phyloP scores from a whole-genome alignment of 2,113 vertebrate species.

The Morone chrysops region DNA sequence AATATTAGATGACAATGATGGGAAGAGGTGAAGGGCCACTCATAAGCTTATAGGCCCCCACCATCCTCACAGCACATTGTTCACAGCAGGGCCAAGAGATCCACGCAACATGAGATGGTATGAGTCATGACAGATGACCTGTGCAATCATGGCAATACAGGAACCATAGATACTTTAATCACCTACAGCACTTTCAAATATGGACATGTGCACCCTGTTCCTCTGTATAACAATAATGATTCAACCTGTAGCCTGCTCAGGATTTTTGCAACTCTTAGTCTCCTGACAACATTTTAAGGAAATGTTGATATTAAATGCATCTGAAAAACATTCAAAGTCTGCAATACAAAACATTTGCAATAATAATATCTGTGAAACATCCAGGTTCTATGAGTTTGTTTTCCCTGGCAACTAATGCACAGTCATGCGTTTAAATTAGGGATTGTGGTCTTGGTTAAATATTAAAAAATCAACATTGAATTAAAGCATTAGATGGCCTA shows the following conservation, averaged over 20 bases:
- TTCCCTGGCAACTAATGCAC: background rate
- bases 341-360: background rate
- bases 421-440: background rate
- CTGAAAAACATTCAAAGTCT: background rate
- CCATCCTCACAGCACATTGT: constrained; percentile 33
- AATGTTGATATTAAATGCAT: background rate
- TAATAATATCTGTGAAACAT: background rate
- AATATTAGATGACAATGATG: constrained; percentile 85
- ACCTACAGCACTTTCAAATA: constrained; percentile 9
- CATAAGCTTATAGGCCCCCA: constrained; percentile 48
- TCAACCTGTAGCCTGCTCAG: background rate
- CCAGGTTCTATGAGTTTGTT: background rate
- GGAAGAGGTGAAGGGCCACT: constrained; percentile 65
- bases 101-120: constrained; percentile 58
- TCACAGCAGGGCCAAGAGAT: constrained; percentile 42
- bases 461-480: background rate
- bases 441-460: background rate
- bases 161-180: background rate
- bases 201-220: background rate
- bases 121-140: constrained; percentile 61
- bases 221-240: background rate
- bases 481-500: background rate
- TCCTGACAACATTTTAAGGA: background rate
- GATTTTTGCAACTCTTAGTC: background rate
- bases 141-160: background rate